phyloP scores from a whole-genome alignment of 2,113 vertebrate genomes.

The Acanthochromis polyacanthus region DNA sequence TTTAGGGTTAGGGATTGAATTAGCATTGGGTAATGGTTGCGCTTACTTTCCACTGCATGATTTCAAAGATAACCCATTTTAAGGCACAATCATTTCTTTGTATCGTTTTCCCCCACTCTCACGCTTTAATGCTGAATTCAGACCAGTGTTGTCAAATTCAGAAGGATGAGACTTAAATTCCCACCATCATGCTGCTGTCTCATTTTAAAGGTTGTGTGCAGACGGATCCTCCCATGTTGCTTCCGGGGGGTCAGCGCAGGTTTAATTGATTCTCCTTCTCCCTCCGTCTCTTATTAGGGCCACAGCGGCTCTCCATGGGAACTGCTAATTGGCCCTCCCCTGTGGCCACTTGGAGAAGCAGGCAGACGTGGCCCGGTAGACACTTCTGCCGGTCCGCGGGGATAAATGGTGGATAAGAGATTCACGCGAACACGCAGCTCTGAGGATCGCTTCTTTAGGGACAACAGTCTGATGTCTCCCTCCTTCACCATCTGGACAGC shows the following conservation, averaged over 20 bases:
- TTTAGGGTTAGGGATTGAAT: too few relatives aligned
- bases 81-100: too few relatives aligned
- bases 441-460: slow-evolving; percentile 53
- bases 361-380: slow-evolving; percentile 82
- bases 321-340: slow-evolving; percentile 94
- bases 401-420: slow-evolving; percentile 63
- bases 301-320: slow-evolving; percentile 94
- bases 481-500: slow-evolving; percentile 74
- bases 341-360: slow-evolving; percentile 91
- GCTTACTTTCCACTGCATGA: too few relatives aligned
- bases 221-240: slow-evolving; percentile 68
- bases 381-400: slow-evolving; percentile 77
- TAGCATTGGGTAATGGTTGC: too few relatives aligned
- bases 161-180: neutral
- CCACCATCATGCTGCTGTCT: neutral
- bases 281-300: slow-evolving; percentile 93
- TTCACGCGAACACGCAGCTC: slow-evolving; percentile 30
- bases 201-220: slow-evolving; percentile 13
- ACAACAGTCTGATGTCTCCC: slow-evolving; percentile 59
- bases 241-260: slow-evolving; percentile 91
- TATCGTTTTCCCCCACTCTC: too few relatives aligned
- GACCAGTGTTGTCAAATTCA: neutral
- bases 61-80: too few relatives aligned
- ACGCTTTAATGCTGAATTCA: neutral
- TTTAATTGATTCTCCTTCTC: slow-evolving; percentile 96